Percentiles rank a stretch among this genome's conserved stretches.
These are phyloP conservation scores for Drosophila truncata DNA, from an alignment of 1,140 invertebrate species.

Conservation along the genomic window DNA sequence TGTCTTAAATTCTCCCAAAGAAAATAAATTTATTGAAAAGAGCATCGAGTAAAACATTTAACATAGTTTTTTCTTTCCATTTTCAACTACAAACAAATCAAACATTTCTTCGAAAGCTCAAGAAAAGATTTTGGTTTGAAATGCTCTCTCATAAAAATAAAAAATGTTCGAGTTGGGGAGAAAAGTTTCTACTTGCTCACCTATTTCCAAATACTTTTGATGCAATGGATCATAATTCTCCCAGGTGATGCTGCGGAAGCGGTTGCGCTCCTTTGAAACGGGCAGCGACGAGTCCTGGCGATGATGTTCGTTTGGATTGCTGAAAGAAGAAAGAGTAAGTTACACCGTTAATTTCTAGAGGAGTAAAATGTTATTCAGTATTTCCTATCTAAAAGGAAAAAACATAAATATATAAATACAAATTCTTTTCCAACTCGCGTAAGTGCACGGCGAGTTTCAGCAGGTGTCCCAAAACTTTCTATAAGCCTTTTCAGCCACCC, in stretches of 20 bases:
- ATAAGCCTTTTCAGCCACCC: background rate
- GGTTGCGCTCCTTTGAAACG: slow-evolving; percentile 92
- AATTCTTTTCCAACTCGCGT: background rate
- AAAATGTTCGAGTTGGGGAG: background rate
- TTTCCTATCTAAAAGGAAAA: background rate
- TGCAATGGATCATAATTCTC: slow-evolving; percentile 95
- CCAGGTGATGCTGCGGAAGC: slow-evolving; percentile 94
- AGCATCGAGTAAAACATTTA: slow-evolving; percentile 9
- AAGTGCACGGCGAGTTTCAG: background rate
- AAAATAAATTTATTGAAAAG: slow-evolving; percentile 12
- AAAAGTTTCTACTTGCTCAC: slow-evolving; percentile 87
- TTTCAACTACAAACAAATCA: slow-evolving; percentile 7
- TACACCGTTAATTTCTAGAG: background rate
- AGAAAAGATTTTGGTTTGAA: slow-evolving; percentile 21
- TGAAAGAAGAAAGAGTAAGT: slow-evolving; percentile 82
- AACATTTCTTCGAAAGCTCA: slow-evolving; percentile 25
- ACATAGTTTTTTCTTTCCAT: slow-evolving; percentile 6
- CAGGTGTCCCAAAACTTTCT: background rate
- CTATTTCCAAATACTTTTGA: slow-evolving; percentile 97
- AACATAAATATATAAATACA: background rate
- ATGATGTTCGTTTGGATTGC: slow-evolving; percentile 95
- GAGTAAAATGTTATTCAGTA: background rate
- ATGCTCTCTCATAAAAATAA: slow-evolving; percentile 10
- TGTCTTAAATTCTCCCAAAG: background rate
- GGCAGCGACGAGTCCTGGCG: slow-evolving; percentile 90